phyloP scores from a whole-genome alignment of 2,797 vertebrate species.

The Lacerta viridis region DNA sequence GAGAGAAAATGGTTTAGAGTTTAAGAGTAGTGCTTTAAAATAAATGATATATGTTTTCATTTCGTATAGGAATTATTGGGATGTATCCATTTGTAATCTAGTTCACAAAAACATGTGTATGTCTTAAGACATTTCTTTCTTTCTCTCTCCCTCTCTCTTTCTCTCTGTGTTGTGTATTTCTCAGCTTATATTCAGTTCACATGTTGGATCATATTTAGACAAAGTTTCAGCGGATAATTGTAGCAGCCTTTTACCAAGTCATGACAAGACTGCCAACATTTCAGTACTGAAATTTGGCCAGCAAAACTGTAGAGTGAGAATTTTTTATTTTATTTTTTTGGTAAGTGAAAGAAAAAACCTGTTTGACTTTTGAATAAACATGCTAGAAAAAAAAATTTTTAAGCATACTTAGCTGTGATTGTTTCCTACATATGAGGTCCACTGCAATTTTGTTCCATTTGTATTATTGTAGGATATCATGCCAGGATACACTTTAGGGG shows the following conservation, averaged over 20 bases:
- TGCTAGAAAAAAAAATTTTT: slow-evolving; percentile 36
- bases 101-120: slow-evolving; percentile 55
- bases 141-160: too few relatives aligned
- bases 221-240: slow-evolving; percentile 77
- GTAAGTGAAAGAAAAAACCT: slow-evolving; percentile 62
- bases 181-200: slow-evolving; percentile 69
- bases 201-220: slow-evolving; percentile 74
- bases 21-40: neutral
- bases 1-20: neutral
- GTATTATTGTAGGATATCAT: slow-evolving; percentile 1
- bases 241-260: slow-evolving; percentile 68
- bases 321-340: slow-evolving; percentile 22
- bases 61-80: neutral
- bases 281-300: slow-evolving; percentile 73
- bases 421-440: neutral
- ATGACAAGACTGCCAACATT: slow-evolving; percentile 70
- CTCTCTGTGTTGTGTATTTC: neutral
- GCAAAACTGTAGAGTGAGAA: slow-evolving; percentile 48
- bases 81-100: slow-evolving; percentile 47
- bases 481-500: neutral
- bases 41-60: neutral
- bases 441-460: neutral
- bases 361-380: slow-evolving; percentile 68
- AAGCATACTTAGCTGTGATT: neutral
- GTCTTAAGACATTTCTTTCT: slow-evolving; percentile 36